A percentile compares a stretch with the other conserved stretches of the same genome.
Conservation (phyloP, 92 coral and sea anemone genomes). For the Epizoanthus fatuus region DNA sequence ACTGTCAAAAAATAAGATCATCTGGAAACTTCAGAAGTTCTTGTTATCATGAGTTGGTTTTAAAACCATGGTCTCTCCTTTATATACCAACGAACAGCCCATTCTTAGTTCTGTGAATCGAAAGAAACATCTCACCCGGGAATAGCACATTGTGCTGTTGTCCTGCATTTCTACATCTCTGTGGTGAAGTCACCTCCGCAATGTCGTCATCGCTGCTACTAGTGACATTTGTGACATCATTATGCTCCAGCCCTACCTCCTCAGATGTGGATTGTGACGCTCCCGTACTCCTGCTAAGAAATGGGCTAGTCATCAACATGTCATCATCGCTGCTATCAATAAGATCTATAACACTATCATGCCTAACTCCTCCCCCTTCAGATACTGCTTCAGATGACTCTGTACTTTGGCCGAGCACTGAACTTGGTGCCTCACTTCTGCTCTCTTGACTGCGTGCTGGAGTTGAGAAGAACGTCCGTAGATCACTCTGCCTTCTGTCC, state of each 20-base stretch:
- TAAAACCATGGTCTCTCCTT: too few relatives aligned
- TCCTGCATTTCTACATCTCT: background rate
- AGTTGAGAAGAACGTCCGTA: constrained; percentile 69
- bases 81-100: too few relatives aligned
- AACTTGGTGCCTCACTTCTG: background rate
- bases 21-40: too few relatives aligned
- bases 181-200: background rate
- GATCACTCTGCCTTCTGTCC: constrained; percentile 71
- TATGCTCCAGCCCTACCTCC: background rate
- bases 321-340: constrained; percentile 41
- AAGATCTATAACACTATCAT: background rate
- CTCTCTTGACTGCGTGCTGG: background rate
- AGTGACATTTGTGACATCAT: background rate
- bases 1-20: too few relatives aligned
- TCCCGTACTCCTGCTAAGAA: constrained; percentile 11
- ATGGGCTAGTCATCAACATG: constrained; percentile 9
- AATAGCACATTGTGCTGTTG: background rate
- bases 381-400: background rate
- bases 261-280: background rate
- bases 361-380: background rate
- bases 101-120: too few relatives aligned
- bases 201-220: too few relatives aligned
- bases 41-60: too few relatives aligned
- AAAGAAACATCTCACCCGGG: background rate
- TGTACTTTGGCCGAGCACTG: background rate